Conservation (phyloP, 2,113 vertebrate species). For the Cyphomyrus plagiostoma region DNA sequence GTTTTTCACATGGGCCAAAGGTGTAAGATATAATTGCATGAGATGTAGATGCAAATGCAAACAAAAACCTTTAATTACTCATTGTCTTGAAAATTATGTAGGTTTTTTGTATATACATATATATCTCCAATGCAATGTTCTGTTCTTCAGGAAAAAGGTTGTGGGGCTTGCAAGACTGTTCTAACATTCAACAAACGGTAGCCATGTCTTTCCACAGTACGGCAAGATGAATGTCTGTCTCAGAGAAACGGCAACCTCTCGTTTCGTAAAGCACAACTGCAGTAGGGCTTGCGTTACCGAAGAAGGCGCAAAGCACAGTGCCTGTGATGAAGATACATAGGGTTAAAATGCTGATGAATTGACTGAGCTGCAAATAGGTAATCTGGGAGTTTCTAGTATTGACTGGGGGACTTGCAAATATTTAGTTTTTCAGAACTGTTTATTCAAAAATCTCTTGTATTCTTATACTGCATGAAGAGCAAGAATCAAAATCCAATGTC, state of each 20-base stretch:
- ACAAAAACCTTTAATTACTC: constrained; percentile 11
- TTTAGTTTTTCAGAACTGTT: not conserved
- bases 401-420: not conserved
- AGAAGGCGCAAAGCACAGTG: not conserved
- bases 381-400: not conserved
- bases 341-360: not conserved
- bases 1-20: constrained; percentile 1
- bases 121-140: not conserved
- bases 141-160: not conserved
- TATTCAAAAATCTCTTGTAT: constrained; percentile 17
- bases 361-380: not conserved
- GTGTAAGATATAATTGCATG: constrained; percentile 13
- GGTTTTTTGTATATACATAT: not conserved
- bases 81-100: constrained; percentile 13
- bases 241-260: not conserved
- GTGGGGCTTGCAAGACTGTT: not conserved
- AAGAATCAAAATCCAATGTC: not conserved
- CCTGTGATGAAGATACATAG: not conserved
- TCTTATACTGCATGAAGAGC: constrained; percentile 34
- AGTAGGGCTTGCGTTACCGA: not conserved
- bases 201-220: not conserved
- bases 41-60: not conserved
- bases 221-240: not conserved
- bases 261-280: constrained; percentile 17
- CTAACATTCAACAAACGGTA: not conserved